phyloP scores from a whole-genome alignment of 1,140 invertebrate genomes.

The Hypsibius dujardini region DNA sequence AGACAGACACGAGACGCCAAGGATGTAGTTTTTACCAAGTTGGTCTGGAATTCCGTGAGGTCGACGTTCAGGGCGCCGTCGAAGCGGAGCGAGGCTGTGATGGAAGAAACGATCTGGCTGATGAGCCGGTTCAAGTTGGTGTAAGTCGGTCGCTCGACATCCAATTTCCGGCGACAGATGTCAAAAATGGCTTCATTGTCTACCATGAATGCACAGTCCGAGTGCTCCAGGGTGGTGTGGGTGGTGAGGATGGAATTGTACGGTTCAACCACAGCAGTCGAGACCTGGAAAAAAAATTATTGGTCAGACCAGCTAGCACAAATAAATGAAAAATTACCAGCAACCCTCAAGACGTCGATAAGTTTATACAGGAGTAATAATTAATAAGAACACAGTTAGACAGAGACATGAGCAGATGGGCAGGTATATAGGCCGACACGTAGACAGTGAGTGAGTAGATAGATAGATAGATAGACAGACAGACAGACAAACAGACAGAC shows the following conservation, averaged over 20 bases:
- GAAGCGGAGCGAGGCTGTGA: slow-evolving; percentile 25
- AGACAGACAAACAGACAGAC: too few species aligned
- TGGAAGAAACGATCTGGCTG: slow-evolving; percentile 36
- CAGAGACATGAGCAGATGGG: too few species aligned
- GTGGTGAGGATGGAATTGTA: slow-evolving; percentile 36
- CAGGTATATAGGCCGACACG: too few species aligned
- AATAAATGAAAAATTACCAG: too few species aligned
- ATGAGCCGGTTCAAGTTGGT: slow-evolving; percentile 40
- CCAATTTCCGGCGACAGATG: slow-evolving; percentile 44
- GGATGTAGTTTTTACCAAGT: too few species aligned
- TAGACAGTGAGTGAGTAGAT: too few species aligned
- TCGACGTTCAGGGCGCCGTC: slow-evolving; percentile 29
- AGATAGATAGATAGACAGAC: too few species aligned
- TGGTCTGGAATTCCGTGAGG: slow-evolving; percentile 27
- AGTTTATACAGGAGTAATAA: too few species aligned
- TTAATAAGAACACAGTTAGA: too few species aligned
- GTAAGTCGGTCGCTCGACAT: slow-evolving; percentile 44
- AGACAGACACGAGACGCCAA: too few species aligned
- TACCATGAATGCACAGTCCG: slow-evolving; percentile 43
- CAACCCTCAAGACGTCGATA: too few species aligned
- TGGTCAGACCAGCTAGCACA: too few species aligned
- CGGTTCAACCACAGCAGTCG: slow-evolving; percentile 35
- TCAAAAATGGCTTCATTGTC: slow-evolving; percentile 57
- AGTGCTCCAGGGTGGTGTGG: slow-evolving; percentile 31
- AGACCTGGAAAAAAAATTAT: slow-evolving; percentile 29